Evolutionary conservation across 1,140 invertebrate genomes (phyloP).

Genomic region (Lepidotrigona ventralis): DNA sequence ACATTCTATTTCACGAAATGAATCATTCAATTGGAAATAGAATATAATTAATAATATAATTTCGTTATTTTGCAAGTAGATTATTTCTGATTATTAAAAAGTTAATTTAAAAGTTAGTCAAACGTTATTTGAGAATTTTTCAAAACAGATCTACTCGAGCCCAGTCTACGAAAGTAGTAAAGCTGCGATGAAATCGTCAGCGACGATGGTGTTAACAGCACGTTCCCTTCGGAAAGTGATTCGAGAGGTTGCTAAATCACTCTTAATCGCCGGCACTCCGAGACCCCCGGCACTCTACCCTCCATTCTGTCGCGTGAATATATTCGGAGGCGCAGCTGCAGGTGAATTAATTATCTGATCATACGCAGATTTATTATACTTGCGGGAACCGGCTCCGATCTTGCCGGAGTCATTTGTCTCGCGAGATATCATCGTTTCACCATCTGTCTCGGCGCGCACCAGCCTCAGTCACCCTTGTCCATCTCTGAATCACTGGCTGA

Average conservation of each 20-base stretch:
- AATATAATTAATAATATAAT: too few relatives aligned
- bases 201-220: background rate
- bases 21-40: too few relatives aligned
- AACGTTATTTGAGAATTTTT: too few relatives aligned
- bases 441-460: background rate
- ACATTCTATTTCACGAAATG: too few relatives aligned
- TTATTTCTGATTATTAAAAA: too few relatives aligned
- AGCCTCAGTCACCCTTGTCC: background rate
- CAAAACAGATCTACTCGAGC: too few relatives aligned
- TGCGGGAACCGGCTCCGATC: background rate
- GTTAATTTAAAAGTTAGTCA: too few relatives aligned
- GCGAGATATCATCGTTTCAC: constrained; percentile 39
- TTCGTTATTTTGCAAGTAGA: too few relatives aligned
- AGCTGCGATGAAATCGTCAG: background rate
- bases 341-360: constrained; percentile 12
- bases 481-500: constrained; percentile 7
- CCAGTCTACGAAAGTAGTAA: background rate
- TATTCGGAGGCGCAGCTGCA: background rate
- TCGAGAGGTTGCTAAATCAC: background rate
- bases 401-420: constrained; percentile 12
- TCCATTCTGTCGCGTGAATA: background rate
- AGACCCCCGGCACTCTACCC: too few relatives aligned
- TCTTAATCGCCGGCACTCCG: background rate
- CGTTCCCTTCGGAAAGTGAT: background rate
- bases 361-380: background rate